phyloP scores from a whole-genome alignment of 2,888 invertebrate genomes.

The Plutella xylostella region DNA sequence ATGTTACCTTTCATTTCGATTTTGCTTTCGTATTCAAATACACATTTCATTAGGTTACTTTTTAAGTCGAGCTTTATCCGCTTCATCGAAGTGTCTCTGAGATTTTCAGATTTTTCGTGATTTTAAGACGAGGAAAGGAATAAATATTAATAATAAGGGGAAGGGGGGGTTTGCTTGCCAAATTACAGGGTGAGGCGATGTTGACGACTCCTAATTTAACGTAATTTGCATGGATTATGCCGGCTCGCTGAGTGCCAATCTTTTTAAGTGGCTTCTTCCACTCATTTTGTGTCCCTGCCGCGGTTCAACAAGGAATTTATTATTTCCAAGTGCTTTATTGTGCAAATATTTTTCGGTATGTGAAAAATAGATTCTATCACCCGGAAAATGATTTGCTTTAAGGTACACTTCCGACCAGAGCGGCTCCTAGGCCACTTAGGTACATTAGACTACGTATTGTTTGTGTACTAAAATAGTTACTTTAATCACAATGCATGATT shows the following conservation, averaged over 20 bases:
- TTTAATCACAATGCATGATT: too few species aligned
- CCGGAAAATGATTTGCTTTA: too few species aligned
- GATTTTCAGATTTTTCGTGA: conserved; percentile 45
- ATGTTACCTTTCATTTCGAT: too few species aligned
- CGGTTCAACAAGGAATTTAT: conserved; percentile 55
- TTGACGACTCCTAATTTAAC: conserved; percentile 68
- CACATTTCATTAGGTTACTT: background rate
- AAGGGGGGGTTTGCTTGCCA: conserved; percentile 64
- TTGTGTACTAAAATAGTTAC: too few species aligned
- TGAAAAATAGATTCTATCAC: too few species aligned
- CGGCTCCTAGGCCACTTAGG: too few species aligned
- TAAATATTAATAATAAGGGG: conserved; percentile 69
- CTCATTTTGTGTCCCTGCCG: conserved; percentile 59
- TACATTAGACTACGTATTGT: too few species aligned
- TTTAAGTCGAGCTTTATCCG: conserved; percentile 31
- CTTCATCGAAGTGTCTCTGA: conserved; percentile 45
- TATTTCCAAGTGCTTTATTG: conserved; percentile 41
- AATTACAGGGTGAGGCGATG: conserved; percentile 59
- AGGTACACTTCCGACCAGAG: too few species aligned
- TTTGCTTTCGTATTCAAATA: conserved; percentile 3
- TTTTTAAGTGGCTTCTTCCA: conserved; percentile 67
- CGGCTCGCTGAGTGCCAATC: conserved; percentile 69
- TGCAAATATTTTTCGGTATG: background rate
- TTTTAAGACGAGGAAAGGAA: conserved; percentile 52
- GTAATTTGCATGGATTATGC: conserved; percentile 70